Evolutionary conservation across 2,797 vertebrate species (phyloP), one percentile per base, ranked within the genome.

Genomic region (Cossypha niveicapilla): DNA sequence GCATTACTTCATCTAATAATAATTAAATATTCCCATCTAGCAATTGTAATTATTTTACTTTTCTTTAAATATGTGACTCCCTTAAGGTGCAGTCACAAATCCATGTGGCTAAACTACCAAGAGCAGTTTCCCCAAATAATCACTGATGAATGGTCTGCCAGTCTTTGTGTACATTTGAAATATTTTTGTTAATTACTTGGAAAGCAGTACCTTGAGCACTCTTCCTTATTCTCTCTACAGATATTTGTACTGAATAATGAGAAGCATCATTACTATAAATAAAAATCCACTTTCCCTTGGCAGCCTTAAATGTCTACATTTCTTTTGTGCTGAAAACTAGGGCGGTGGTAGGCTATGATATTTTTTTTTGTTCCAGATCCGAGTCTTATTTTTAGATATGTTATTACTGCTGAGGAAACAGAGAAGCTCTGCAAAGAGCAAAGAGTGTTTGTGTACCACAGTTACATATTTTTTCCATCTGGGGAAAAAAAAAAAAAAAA

Each of bases 401-500:
- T 89, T 94, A 95, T 95, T 96, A 93, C 66, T 90, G 54, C 88
- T 86, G 72, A 87, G 74, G 86, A 95, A 89, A 94, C 61, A 93
- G 90, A 91, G 91, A 73, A 93, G 92, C 79, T 93, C 95, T 90
- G 87, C 68, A 91, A 95, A 86, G 76, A 91, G 68, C 68, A 91
- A 95, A 86, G 76, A 91, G 68, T 93, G 73, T 94, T 94, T 96
- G 82, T 80, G 18, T 58, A 92, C 86, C 88, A 84, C 91, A 94
- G 68, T 91, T 94, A 86, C 54, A 83, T 85, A 91, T 80, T 96
- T 97, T 96, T 82, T 96, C 95, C 96, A 94, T 97, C 92, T 97
- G 94, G 34, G 66, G 17, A 2, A 72, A 72, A 96, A 93, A 63
- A 91, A 89, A 50, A 53, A 24, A 24, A 37, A 37, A 37, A 37